Conservation (phyloP, 1,140 invertebrate genomes). For the Drosophila pallidifrons region DNA sequence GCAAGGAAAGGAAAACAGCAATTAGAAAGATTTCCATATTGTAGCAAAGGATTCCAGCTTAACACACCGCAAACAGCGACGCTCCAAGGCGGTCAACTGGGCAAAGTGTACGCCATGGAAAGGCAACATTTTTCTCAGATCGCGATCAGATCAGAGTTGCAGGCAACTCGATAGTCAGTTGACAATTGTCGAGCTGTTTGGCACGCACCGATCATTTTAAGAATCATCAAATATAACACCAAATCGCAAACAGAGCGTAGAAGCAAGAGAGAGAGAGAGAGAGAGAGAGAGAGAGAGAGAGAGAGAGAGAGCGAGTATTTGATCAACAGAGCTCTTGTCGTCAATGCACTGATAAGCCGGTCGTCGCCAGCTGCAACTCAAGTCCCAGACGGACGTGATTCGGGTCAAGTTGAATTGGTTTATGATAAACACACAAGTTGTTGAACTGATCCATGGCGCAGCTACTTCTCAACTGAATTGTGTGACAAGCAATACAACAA, state of each 20-base stretch:
- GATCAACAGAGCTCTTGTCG: conserved; percentile 35
- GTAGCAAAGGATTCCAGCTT: no score
- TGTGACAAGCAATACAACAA: neutral
- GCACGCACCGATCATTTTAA: conserved; percentile 21
- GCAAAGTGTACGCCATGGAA: conserved; percentile 73
- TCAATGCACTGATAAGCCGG: conserved; percentile 49
- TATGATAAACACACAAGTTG: conserved; percentile 37
- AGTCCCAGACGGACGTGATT: conserved; percentile 34
- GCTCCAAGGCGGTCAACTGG: conserved; percentile 60
- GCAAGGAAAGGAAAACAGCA: conserved; percentile 41
- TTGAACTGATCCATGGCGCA: conserved; percentile 15
- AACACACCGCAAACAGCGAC: conserved; percentile 60
- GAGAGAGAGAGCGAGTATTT: conserved; percentile 21
- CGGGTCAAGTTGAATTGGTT: conserved; percentile 65
- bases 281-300: neutral
- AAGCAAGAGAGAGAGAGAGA: neutral
- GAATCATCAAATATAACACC: conserved; percentile 1
- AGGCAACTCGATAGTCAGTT: conserved; percentile 4
- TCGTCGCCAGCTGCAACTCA: neutral
- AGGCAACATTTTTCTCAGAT: conserved; percentile 60
- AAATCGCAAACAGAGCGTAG: conserved; percentile 1
- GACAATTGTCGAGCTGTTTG: conserved; percentile 18
- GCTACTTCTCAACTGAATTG: conserved; percentile 8
- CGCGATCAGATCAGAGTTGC: neutral
- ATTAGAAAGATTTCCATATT: neutral